phyloP scores from a whole-genome alignment of 2,888 invertebrate genomes.

The Zaprionus bogoriensis region DNA sequence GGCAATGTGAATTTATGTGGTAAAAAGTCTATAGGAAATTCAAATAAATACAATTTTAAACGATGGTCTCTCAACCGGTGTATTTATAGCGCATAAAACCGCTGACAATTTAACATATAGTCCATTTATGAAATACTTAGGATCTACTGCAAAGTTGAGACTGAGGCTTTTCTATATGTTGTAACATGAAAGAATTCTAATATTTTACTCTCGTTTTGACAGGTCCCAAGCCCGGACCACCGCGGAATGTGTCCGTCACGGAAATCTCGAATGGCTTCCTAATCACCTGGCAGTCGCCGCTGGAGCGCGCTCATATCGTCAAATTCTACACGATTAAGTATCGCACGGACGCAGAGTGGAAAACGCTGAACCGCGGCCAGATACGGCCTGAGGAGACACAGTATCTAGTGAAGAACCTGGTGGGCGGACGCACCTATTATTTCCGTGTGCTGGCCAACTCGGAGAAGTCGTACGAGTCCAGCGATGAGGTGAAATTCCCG shows the following conservation, averaged over 20 bases:
- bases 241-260: conserved; percentile 94
- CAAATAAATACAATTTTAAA: too few relatives aligned
- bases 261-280: conserved; percentile 95
- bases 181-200: neutral
- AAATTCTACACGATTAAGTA: conserved; percentile 96
- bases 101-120: too few relatives aligned
- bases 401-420: conserved; percentile 95
- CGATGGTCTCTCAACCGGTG: too few relatives aligned
- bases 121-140: too few relatives aligned
- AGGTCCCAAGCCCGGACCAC: conserved; percentile 96
- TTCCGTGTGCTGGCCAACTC: conserved; percentile 96
- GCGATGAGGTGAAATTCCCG: conserved; percentile 93
- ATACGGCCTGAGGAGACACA: conserved; percentile 95
- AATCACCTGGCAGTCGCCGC: conserved; percentile 94
- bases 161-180: too few relatives aligned
- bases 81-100: too few relatives aligned
- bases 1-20: too few relatives aligned
- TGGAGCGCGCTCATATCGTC: conserved; percentile 91
- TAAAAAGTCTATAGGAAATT: too few relatives aligned
- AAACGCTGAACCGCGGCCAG: conserved; percentile 92
- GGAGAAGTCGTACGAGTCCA: conserved; percentile 92
- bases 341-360: conserved; percentile 94
- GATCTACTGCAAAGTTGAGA: too few relatives aligned
- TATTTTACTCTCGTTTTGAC: conserved; percentile 3
- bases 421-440: conserved; percentile 95